Conservation (phyloP, 2,113 vertebrate species). For the Arvicanthis niloticus region DNA sequence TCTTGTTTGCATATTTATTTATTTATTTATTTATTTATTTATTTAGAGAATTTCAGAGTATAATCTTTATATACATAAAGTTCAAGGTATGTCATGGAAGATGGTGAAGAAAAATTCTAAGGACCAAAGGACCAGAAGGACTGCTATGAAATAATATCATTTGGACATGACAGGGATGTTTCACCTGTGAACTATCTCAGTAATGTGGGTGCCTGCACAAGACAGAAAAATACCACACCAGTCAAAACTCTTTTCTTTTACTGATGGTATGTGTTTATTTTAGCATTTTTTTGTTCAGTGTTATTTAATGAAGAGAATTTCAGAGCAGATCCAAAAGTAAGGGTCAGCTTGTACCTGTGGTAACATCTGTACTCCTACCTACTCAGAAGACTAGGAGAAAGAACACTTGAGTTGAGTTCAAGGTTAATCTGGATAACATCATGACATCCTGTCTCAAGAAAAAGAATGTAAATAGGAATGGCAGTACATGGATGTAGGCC, state of each 20-base stretch:
- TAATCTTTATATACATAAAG: not conserved
- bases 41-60: not conserved
- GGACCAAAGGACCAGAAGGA: not conserved
- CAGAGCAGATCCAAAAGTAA: conserved; percentile 43
- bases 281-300: not conserved
- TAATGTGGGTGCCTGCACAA: not conserved
- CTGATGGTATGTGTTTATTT: conserved; percentile 1
- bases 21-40: not conserved
- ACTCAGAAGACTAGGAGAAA: not conserved
- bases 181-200: not conserved
- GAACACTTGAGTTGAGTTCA: not conserved
- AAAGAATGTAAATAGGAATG: not conserved
- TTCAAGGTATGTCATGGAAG: not conserved
- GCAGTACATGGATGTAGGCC: not conserved
- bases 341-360: not conserved
- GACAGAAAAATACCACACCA: not conserved
- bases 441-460: not conserved
- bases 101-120: not conserved
- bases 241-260: not conserved
- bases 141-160: not conserved
- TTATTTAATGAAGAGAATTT: conserved; percentile 47
- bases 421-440: not conserved
- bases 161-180: not conserved
- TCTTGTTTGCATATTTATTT: not conserved
- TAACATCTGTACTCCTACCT: not conserved